Percentiles rank a stretch among this genome's conserved stretches.
Conservation (phyloP, 2,888 invertebrate species). For the Sepiola atlantica region DNA sequence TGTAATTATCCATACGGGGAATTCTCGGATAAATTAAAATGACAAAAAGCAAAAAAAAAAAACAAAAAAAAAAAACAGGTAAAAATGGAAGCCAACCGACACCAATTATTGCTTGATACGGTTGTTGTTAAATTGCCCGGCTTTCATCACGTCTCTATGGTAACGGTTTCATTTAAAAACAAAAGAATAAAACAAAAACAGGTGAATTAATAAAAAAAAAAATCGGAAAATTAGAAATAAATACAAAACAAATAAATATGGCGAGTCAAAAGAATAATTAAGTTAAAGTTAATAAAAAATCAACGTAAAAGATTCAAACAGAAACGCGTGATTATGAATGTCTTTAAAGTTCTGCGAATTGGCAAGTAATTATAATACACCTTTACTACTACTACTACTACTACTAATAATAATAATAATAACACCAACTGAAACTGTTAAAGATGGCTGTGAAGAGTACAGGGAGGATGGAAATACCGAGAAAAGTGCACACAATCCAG, state of each 20-base stretch:
- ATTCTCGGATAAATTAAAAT: neutral
- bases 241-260: neutral
- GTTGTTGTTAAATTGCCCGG: neutral
- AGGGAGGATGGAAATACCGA: no score
- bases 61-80: neutral
- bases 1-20: neutral
- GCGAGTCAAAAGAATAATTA: neutral
- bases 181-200: no score
- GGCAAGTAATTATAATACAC: neutral
- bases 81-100: neutral
- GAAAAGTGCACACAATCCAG: no score
- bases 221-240: no score
- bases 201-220: no score
- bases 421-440: no score
- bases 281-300: neutral
- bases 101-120: neutral
- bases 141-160: neutral
- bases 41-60: neutral
- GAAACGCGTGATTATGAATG: neutral
- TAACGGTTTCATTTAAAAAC: neutral
- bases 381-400: no score
- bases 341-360: neutral
- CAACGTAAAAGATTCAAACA: neutral
- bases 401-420: no score
- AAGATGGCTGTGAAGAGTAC: no score